Base-by-base conservation (phyloP, 37 sponge, comb jelly and placozoan species). In the Halisarca cf. caerulea region DNA sequence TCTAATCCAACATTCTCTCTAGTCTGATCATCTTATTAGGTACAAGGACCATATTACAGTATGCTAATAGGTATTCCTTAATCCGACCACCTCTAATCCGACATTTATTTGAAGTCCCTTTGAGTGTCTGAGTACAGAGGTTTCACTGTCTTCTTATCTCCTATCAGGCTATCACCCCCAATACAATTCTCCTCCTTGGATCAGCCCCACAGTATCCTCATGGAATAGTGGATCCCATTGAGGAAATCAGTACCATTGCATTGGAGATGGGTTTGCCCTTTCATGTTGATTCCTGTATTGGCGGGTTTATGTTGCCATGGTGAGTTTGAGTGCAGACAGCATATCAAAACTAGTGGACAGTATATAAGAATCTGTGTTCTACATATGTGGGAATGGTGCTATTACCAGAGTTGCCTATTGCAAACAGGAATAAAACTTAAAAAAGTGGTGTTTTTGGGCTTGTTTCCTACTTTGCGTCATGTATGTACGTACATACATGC, bases 211-310 rank as follows among this genome's bases (percentile, higher is more conserved):
- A 94, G 87, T 94, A 91, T 58, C 80, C 86, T 39, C 89, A 96
- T 86, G 94, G 94, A 0, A 86, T 96, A 33, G 86, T 96, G 43
- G 97, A 96, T 68, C 94, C 94, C 2, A 78, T 96, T 0, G 68
- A 58, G 42, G 86, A 84, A 36, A 58, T 96, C 18, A 90, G 87
- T 0, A 2, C 64, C 4, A 27, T 96, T 17, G 96, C 93, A n/a
- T 21, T 78, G 44, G 81, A 85, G 57, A 61, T 68, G 3, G 77
- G 83, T 47, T 86, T 96, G 18, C 92, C 92, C 27, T 42, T 96
- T 18, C 97, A 96, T 78, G 97, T 96, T n/a, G 97, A 96, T 70
- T 80, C 90, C 66, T 96, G 97, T 59, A 84, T 96, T 68, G 97
- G 94, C 30, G 97, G 97, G 3, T 94, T 96, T 79, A 84, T 96